Conservation (phyloP, 2,888 invertebrate genomes). For the Archips crataeganus region DNA sequence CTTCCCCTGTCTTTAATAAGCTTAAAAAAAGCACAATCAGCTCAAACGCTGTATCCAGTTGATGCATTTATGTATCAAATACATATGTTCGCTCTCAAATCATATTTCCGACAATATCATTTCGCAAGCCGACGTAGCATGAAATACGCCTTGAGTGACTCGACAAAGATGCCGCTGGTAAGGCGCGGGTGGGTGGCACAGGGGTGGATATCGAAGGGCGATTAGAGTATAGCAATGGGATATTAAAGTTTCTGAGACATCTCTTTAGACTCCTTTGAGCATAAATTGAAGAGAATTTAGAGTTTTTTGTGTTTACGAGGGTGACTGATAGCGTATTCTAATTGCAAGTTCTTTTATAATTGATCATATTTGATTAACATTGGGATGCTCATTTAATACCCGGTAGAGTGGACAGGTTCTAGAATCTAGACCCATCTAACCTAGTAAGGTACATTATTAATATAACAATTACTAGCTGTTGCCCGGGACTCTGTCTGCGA, state of each 20-base stretch:
- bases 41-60: conserved; percentile 24
- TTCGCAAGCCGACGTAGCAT: conserved; percentile 83
- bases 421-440: too few relatives aligned
- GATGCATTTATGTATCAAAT: conserved; percentile 65
- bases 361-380: too few relatives aligned
- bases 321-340: too few relatives aligned
- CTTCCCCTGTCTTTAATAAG: conserved; percentile 23
- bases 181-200: conserved; percentile 52
- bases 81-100: conserved; percentile 80
- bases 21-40: conserved; percentile 34
- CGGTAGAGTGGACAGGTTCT: too few relatives aligned
- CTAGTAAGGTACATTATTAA: too few relatives aligned
- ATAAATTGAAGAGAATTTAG: too few relatives aligned
- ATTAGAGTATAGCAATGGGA: not conserved
- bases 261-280: too few relatives aligned
- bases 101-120: conserved; percentile 84
- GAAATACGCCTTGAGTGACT: conserved; percentile 85
- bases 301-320: too few relatives aligned
- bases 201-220: conserved; percentile 21
- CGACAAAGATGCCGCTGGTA: conserved; percentile 79
- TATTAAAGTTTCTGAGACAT: not conserved
- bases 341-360: too few relatives aligned
- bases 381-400: too few relatives aligned
- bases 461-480: too few relatives aligned
- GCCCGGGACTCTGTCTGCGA: too few relatives aligned